Percentiles rank a stretch among this genome's conserved stretches.
Conservation (phyloP, 1,140 invertebrate species). For the Polypedilum vanderplanki region DNA sequence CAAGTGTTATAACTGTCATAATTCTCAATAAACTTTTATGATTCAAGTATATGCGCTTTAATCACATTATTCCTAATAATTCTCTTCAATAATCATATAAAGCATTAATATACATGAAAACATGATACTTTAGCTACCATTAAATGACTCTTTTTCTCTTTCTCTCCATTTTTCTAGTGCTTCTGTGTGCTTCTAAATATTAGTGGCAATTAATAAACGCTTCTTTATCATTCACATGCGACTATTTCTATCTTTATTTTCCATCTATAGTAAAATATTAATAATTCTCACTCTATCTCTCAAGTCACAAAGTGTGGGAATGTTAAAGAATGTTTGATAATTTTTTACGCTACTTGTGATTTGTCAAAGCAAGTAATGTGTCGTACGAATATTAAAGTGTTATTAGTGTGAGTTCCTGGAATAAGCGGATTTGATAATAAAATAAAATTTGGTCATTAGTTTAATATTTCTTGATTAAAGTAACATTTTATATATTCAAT, state of each 20-base stretch:
- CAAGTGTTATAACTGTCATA: too few relatives aligned
- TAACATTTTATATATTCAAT: too few relatives aligned
- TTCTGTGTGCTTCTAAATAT: neutral
- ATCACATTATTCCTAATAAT: too few relatives aligned
- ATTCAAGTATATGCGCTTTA: too few relatives aligned
- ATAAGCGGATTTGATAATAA: too few relatives aligned
- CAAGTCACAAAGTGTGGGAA: neutral
- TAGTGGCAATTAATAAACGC: slow-evolving; percentile 15
- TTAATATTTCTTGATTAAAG: too few relatives aligned
- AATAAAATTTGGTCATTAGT: too few relatives aligned
- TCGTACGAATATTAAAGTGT: too few relatives aligned
- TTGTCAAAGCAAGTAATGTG: neutral
- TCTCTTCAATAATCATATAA: neutral
- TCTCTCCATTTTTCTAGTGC: neutral
- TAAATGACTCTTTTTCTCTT: slow-evolving; percentile 5
- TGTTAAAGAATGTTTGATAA: slow-evolving; percentile 14
- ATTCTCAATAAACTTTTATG: too few relatives aligned
- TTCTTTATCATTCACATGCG: neutral
- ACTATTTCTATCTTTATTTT: neutral
- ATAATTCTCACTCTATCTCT: neutral
- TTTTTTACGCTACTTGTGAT: slow-evolving; percentile 12
- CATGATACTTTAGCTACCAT: slow-evolving; percentile 10
- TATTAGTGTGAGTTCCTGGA: too few relatives aligned
- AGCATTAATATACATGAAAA: slow-evolving; percentile 19
- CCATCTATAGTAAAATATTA: neutral